phyloP scores from a whole-genome alignment of 92 coral and sea anemone genomes.

The Chrysogorgia sp. region DNA sequence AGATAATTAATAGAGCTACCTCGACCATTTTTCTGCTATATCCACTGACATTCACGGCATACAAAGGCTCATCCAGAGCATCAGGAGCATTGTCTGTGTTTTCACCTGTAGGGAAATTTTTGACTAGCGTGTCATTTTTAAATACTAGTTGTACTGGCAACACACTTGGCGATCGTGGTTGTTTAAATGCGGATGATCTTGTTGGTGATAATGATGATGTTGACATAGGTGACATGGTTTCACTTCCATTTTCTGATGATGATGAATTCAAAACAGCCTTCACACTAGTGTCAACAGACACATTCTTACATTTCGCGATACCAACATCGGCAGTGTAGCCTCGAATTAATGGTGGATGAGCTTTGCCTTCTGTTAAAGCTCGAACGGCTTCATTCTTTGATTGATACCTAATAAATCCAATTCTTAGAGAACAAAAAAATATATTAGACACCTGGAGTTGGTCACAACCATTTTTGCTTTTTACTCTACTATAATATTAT shows the following conservation, averaged over 20 bases:
- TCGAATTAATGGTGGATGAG: not conserved
- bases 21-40: not conserved
- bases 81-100: not conserved
- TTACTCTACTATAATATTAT: slow-evolving; percentile 41
- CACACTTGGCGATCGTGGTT: not conserved
- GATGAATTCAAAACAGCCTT: slow-evolving; percentile 9
- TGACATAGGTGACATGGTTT: not conserved
- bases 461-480: not conserved
- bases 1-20: not conserved
- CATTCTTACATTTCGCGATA: not conserved
- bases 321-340: slow-evolving; percentile 10
- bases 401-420: slow-evolving; percentile 71
- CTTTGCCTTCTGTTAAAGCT: slow-evolving; percentile 57
- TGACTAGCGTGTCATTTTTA: not conserved
- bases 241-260: not conserved
- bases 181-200: not conserved
- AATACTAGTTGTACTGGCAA: not conserved
- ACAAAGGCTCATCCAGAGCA: not conserved
- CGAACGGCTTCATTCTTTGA: slow-evolving; percentile 53
- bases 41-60: not conserved
- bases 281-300: slow-evolving; percentile 1
- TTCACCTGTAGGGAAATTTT: not conserved
- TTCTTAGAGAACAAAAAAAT: not conserved
- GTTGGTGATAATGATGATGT: slow-evolving; percentile 4
- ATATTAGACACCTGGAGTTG: not conserved